These are phyloP conservation scores for Timema podura DNA, from an alignment of 2,888 invertebrate genomes.

Conservation along the genomic window DNA sequence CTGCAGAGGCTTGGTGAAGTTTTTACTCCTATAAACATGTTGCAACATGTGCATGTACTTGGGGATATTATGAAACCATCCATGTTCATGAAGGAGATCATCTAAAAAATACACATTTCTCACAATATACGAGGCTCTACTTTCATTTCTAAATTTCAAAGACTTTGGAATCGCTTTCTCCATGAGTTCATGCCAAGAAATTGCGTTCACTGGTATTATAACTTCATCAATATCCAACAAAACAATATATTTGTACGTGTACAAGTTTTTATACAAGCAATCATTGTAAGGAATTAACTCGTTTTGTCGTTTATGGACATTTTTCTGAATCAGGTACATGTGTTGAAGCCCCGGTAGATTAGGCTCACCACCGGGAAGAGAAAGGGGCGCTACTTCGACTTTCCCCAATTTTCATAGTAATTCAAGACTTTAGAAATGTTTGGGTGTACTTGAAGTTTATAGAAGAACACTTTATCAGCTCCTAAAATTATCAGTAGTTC, in stretches of 20 bases:
- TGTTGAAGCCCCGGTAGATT: constrained; percentile 86
- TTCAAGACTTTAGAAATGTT: constrained; percentile 80
- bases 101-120: constrained; percentile 91
- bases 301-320: constrained; percentile 90
- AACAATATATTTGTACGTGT: constrained; percentile 85
- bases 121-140: constrained; percentile 78
- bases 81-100: constrained; percentile 75
- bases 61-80: constrained; percentile 74
- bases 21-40: constrained; percentile 83
- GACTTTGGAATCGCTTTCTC: constrained; percentile 64
- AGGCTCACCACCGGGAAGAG: constrained; percentile 84
- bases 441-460: constrained; percentile 79
- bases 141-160: constrained; percentile 60
- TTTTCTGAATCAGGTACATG: constrained; percentile 83
- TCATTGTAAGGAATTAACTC: constrained; percentile 96
- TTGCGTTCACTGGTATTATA: constrained; percentile 78
- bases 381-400: constrained; percentile 73
- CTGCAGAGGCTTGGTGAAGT: constrained; percentile 89
- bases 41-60: constrained; percentile 91
- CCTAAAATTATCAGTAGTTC: constrained; percentile 81
- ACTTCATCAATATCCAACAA: constrained; percentile 92
- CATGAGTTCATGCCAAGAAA: constrained; percentile 75
- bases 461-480: constrained; percentile 88
- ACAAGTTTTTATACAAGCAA: constrained; percentile 89
- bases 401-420: constrained; percentile 61